Evolutionary conservation across 1,140 invertebrate species (phyloP), one percentile per base, ranked within the genome.

Genomic region (Polyergus mexicanus): DNA sequence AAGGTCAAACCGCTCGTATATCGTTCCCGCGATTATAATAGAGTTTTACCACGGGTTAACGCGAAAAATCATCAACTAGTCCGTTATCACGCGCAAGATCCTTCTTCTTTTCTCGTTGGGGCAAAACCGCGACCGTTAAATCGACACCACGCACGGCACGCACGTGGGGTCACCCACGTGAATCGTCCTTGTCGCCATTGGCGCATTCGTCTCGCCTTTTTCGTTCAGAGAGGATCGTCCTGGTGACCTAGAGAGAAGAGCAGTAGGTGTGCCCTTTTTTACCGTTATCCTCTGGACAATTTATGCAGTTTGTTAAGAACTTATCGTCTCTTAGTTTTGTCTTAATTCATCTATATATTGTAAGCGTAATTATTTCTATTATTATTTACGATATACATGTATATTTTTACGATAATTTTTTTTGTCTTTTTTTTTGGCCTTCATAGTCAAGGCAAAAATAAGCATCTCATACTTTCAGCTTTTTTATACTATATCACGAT

Each of bases 121-220:
- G 56, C 47, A 56, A 74, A 77, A 65, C 22, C 16, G 44, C 63
- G 47, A 75, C 75, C 68, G 69, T 81, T 74, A 75, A 88, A 60
- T 58, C 62, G 83, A 2, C 60, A 71, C 5, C 83, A 63, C 74
- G 58, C 81, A 60, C 58, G 47, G 58, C 81, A 60, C 58, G 47
- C 81, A 56, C 32, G 66, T 60, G 22, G 47, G 62, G 51, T 35
- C 88, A 78, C 86, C 88, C 81, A 90, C 86, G 89, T 85, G 84
- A 78, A 19, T 89, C 86, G 78, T 86, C 80, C 89, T 88, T 86
- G 62, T 54, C 63, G 74, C 13, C 84, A 60, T 38, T 75, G 54
- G 38, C 69, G 32, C 88, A 38, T 88, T 78, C 56, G 62, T 90
- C 78, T 88, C 76, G 80, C 89, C 89, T 91, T 90, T 91, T 91